Conservation (phyloP, 2,888 invertebrate species). For the Drosophila percnosoma region DNA sequence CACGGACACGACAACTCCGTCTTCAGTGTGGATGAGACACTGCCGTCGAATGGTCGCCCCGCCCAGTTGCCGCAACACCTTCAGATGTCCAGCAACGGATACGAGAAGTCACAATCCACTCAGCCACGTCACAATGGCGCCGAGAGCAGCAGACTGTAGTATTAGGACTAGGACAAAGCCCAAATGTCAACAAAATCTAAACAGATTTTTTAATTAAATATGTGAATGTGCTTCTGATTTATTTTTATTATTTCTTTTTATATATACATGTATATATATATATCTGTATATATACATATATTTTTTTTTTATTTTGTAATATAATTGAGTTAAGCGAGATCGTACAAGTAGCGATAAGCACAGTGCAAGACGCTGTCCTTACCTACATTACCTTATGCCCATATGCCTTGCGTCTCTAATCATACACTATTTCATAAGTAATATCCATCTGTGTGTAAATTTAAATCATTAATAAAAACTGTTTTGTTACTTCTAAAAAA, state of each 20-base stretch:
- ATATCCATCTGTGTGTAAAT: constrained; percentile 37
- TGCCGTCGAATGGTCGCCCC: constrained; percentile 79
- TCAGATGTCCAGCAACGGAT: constrained; percentile 74
- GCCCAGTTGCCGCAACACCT: constrained; percentile 80
- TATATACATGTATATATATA: background rate
- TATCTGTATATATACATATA: background rate
- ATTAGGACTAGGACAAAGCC: constrained; percentile 25
- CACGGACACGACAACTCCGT: constrained; percentile 84
- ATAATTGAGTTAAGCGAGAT: constrained; percentile 46
- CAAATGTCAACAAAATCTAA: constrained; percentile 8
- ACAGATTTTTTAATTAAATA: constrained; percentile 21
- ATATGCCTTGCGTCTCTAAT: constrained; percentile 2
- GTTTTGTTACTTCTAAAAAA: constrained; percentile 62
- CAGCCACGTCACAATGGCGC: constrained; percentile 70
- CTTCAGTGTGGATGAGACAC: constrained; percentile 82
- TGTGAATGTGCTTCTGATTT: constrained; percentile 37
- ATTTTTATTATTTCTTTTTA: constrained; percentile 15
- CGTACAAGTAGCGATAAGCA: constrained; percentile 33
- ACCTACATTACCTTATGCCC: constrained; percentile 20
- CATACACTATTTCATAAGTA: constrained; percentile 28
- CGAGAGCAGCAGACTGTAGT: constrained; percentile 84
- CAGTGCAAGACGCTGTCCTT: constrained; percentile 21
- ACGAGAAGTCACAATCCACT: constrained; percentile 68
- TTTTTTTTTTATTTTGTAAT: constrained; percentile 36
- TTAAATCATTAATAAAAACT: constrained; percentile 53